Percentiles rank a stretch among this genome's conserved stretches.
Conservation (phyloP, 30 jellyfish, hydroid and myxozoan species). For the Sanderia malayensis region DNA sequence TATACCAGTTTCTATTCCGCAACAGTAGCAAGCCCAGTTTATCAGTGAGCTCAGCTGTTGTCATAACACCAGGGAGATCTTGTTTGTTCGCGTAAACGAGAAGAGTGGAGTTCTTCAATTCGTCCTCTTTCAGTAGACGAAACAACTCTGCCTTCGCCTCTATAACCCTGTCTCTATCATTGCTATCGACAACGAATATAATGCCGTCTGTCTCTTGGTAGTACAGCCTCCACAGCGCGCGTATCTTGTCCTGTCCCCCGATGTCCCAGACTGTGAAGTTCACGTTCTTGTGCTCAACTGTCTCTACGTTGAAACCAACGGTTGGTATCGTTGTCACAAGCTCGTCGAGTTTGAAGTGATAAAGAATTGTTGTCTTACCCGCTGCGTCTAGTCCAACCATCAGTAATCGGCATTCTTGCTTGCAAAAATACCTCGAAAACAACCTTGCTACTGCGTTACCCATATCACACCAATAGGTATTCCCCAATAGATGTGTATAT, state of each 20-base stretch:
- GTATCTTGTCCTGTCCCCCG: conserved; percentile 92
- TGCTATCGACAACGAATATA: conserved; percentile 82
- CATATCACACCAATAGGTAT: conserved; percentile 56
- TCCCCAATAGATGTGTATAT: no score
- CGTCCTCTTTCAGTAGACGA: conserved; percentile 74
- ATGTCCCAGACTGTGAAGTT: conserved; percentile 92
- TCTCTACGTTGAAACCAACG: conserved; percentile 91
- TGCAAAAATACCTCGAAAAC: conserved; percentile 58
- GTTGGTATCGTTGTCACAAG: conserved; percentile 93
- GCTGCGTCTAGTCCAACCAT: conserved; percentile 97
- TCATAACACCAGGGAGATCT: conserved; percentile 80
- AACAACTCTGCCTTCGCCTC: conserved; percentile 81
- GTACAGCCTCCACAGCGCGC: conserved; percentile 92
- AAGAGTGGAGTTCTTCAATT: conserved; percentile 56
- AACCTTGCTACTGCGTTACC: conserved; percentile 62
- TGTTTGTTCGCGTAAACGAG: conserved; percentile 85
- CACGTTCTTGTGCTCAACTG: conserved; percentile 73
- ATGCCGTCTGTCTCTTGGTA: conserved; percentile 91
- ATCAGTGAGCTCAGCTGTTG: conserved; percentile 82
- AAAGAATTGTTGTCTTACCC: conserved; percentile 87
- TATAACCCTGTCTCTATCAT: conserved; percentile 70
- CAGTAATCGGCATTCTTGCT: conserved; percentile 79
- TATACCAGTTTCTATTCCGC: conserved; percentile 81
- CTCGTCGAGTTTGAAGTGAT: conserved; percentile 81
- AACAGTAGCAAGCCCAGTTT: conserved; percentile 72